Conservation (phyloP, 2,888 invertebrate species). For the Mythimna vitellina region DNA sequence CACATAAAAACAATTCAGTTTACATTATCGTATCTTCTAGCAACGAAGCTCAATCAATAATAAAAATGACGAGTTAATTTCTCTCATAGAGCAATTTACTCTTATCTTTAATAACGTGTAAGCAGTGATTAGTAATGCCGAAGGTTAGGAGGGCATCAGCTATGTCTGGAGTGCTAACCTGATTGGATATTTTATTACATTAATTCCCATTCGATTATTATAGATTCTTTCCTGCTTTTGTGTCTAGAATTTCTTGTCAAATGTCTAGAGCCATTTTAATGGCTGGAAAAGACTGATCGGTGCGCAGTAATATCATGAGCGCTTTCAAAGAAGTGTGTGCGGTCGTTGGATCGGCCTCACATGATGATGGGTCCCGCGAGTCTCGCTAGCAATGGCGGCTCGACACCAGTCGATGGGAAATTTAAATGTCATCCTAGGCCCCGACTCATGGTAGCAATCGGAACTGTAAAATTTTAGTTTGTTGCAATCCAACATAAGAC, state of each 20-base stretch:
- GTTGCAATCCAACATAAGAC: too few species aligned
- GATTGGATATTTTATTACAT: neutral
- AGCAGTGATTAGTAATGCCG: constrained; percentile 1
- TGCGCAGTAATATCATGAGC: too few species aligned
- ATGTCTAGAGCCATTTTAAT: neutral
- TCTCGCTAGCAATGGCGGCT: too few species aligned
- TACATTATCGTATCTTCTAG: constrained; percentile 5
- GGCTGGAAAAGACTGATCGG: too few species aligned
- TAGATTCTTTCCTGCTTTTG: neutral
- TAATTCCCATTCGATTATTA: neutral
- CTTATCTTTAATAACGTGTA: constrained; percentile 39
- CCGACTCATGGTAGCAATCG: too few species aligned
- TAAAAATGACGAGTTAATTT: constrained; percentile 22
- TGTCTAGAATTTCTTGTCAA: neutral
- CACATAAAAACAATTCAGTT: neutral
- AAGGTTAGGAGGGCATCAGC: constrained; percentile 53
- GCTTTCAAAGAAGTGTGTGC: too few species aligned
- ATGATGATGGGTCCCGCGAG: too few species aligned
- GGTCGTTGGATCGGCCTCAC: too few species aligned
- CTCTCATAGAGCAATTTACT: constrained; percentile 12
- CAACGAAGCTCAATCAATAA: constrained; percentile 27
- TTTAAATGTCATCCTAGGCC: too few species aligned
- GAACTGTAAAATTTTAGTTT: too few species aligned
- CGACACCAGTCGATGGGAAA: too few species aligned
- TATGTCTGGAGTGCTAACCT: constrained; percentile 29